Conservation (phyloP, 2,113 vertebrate species). For the Rhinoptilus africanus region DNA sequence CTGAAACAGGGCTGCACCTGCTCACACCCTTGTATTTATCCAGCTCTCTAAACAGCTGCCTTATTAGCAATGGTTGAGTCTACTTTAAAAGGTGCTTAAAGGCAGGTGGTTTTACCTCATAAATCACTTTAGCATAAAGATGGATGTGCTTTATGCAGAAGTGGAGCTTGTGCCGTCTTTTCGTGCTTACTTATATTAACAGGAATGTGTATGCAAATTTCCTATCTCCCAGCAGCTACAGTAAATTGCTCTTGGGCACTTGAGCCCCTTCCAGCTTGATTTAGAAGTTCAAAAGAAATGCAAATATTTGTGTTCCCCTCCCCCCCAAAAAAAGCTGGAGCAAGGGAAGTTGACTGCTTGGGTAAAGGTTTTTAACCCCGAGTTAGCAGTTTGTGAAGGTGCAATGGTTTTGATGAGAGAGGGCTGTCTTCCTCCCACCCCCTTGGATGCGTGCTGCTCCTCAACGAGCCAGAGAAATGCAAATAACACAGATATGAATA, state of each 20-base stretch:
- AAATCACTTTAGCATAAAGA: not conserved
- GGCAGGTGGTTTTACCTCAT: not conserved
- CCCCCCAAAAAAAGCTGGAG: not conserved
- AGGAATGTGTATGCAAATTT: not conserved
- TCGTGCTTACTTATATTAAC: not conserved
- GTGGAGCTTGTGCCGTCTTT: not conserved
- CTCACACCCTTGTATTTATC: not conserved
- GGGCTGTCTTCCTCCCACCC: not conserved
- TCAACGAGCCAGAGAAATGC: not conserved
- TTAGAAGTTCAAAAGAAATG: conserved; percentile 1
- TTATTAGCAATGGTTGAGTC: not conserved
- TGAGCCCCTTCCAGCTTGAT: conserved; percentile 2
- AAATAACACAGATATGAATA: not conserved
- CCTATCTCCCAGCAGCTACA: not conserved
- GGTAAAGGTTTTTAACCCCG: not conserved
- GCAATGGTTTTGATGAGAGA: not conserved
- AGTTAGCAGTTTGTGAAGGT: not conserved
- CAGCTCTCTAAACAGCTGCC: not conserved
- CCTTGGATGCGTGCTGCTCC: not conserved
- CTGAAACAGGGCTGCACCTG: not conserved
- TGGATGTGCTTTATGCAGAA: not conserved
- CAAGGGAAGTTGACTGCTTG: not conserved
- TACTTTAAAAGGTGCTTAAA: not conserved
- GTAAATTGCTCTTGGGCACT: not conserved
- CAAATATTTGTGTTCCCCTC: not conserved